phyloP scores from a whole-genome alignment of 2,888 invertebrate species.

The Tenthredo notha region DNA sequence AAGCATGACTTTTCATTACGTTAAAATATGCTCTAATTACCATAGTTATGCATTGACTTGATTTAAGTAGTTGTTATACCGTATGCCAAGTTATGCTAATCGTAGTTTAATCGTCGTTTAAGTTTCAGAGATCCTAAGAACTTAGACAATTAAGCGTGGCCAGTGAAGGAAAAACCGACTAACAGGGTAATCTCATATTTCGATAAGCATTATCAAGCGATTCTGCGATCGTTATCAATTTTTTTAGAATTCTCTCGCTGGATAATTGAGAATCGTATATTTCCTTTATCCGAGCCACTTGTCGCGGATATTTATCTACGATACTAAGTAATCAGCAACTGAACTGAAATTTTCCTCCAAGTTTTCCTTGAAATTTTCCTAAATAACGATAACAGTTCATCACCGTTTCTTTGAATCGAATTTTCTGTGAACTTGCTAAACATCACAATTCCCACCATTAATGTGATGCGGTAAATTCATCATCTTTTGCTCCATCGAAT shows the following conservation, averaged over 20 bases:
- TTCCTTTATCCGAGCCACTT: neutral
- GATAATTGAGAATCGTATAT: neutral
- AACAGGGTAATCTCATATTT: neutral
- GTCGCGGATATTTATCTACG: neutral
- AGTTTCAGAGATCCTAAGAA: neutral
- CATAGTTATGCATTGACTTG: conserved; percentile 38
- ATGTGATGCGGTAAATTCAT: too few relatives aligned
- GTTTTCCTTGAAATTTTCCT: neutral
- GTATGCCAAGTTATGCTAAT: conserved; percentile 50
- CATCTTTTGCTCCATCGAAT: too few relatives aligned
- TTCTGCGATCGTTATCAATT: neutral
- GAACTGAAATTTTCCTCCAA: neutral
- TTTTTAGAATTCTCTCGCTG: neutral
- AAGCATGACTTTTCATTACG: conserved; percentile 34
- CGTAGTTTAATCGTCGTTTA: neutral
- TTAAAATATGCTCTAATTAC: conserved; percentile 43
- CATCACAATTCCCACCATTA: neutral
- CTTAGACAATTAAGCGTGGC: neutral
- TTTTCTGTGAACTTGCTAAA: neutral
- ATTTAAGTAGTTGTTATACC: neutral
- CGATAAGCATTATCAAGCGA: neutral
- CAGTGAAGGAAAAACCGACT: neutral
- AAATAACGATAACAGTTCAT: neutral
- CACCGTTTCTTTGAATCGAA: neutral
- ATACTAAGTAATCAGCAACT: neutral